phyloP scores from a whole-genome alignment of 2,888 invertebrate genomes.

The Nomada fucata region DNA sequence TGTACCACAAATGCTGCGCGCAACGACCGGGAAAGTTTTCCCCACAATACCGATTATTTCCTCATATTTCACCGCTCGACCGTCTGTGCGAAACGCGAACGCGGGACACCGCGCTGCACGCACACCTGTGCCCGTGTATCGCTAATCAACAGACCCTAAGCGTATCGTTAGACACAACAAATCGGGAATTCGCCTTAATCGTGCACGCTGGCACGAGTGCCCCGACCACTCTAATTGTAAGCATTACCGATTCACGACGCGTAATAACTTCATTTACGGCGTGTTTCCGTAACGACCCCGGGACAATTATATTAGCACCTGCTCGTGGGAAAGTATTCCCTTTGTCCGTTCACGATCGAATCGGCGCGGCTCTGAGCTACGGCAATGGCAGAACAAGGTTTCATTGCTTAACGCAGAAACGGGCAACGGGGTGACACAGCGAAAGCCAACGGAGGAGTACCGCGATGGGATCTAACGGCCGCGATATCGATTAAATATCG shows the following conservation, averaged over 20 bases:
- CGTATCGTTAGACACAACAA: neutral
- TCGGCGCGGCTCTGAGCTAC: constrained; percentile 20
- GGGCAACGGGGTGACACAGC: constrained; percentile 32
- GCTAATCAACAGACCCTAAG: too few species aligned
- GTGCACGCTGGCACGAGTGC: neutral
- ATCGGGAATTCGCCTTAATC: constrained; percentile 12
- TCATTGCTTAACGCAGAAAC: constrained; percentile 2
- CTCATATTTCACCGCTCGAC: too few species aligned
- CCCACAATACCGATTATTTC: too few species aligned
- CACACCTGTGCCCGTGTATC: neutral
- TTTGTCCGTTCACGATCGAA: constrained; percentile 58
- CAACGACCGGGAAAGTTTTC: neutral
- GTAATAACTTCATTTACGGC: constrained; percentile 45
- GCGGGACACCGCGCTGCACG: neutral
- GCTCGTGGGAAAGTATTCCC: constrained; percentile 69
- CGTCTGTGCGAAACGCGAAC: too few species aligned
- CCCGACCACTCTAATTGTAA: neutral
- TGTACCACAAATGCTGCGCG: neutral
- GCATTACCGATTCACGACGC: constrained; percentile 3
- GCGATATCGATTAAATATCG: constrained; percentile 59
- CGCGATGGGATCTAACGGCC: constrained; percentile 42
- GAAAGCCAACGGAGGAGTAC: constrained; percentile 37
- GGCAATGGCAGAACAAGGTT: constrained; percentile 8
- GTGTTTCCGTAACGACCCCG: constrained; percentile 38
- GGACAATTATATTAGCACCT: constrained; percentile 30